Evolutionary conservation across 2,888 invertebrate genomes (phyloP), one percentile per base, ranked within the genome.

Genomic region (Myopa testacea): DNA sequence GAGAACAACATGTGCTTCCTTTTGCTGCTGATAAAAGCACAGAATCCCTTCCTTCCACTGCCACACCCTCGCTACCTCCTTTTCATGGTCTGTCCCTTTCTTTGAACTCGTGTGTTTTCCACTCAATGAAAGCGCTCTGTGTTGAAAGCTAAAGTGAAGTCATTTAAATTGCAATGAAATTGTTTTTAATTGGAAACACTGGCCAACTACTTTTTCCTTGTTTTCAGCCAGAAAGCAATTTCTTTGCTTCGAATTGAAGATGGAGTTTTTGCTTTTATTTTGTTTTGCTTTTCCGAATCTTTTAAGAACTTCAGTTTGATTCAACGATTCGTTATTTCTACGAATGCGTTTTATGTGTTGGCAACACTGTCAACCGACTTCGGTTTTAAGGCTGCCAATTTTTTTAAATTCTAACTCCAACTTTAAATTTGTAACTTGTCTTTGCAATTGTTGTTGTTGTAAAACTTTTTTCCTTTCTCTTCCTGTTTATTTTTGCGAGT

Each of bases 161-260:
- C 60, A 75, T 75, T 75, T 40, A 50, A 68, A 75, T 75, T 60
- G 68, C 60, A 69, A 34, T 45, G 60, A 16, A 62, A 75, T 75
- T 75, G 75, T n/a, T 75, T 75, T 75, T 75, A 75, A 75, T 75
- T 75, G 75, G 69, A 69, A 68, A 45, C 58, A 45, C 58, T 74
- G 74, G 19, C 45, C 14, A 60, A 65, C 65, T 37, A 19, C 10
- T 14, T 34, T 38, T 65, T 38, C 37, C 4, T 65, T 37, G 19
- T 37, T 14, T 38, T 65, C 34, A 4, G 38, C 16, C 16, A 38
- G 34, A 65, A 65, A 65, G 37, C 10, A 65, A 65, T 65, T 65
- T 10, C 65, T 5, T 63, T 4, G 50, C 45, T 55, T n/a, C 10
- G 55, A 10, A 55, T 55, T 55, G 55, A 55, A 55, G n/a, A 55